Percentiles rank a stretch among this genome's conserved stretches.
Evolutionary conservation across 1,140 invertebrate genomes (phyloP).

Genomic region (Drosophila burlai): DNA sequence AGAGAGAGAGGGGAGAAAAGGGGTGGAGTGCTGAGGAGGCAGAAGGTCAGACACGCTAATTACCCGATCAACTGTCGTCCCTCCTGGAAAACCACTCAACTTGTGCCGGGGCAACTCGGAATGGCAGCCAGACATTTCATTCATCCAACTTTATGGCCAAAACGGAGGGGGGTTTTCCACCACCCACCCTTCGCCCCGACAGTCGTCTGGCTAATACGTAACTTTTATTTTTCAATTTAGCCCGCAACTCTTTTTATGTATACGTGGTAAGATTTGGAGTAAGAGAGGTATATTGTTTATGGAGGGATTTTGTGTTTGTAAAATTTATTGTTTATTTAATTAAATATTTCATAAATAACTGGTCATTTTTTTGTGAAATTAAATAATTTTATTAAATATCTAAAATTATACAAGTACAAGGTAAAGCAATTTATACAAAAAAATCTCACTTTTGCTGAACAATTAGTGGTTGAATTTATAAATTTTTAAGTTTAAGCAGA

Average conservation of each 20-base stretch:
- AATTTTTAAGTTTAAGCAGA: too few species aligned
- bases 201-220: conserved; percentile 64
- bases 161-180: neutral
- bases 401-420: too few species aligned
- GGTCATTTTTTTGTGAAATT: too few species aligned
- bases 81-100: conserved; percentile 6
- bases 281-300: neutral
- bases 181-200: neutral
- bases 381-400: too few species aligned
- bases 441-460: too few species aligned
- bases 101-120: conserved; percentile 29
- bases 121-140: conserved; percentile 74
- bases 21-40: neutral
- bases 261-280: neutral
- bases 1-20: neutral
- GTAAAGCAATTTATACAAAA: neutral
- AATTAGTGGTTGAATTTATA: too few species aligned
- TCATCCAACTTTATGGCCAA: conserved; percentile 71
- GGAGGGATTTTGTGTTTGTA: too few species aligned
- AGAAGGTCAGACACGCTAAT: conserved; percentile 76
- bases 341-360: too few species aligned
- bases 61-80: conserved; percentile 69
- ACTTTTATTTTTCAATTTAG: conserved; percentile 84
- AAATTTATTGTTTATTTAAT: too few species aligned
- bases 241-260: conserved; percentile 44